These are phyloP conservation scores for Crossaster papposus DNA, from an alignment of 53 echinoderm and acorn worm genomes.

Conservation along the genomic window DNA sequence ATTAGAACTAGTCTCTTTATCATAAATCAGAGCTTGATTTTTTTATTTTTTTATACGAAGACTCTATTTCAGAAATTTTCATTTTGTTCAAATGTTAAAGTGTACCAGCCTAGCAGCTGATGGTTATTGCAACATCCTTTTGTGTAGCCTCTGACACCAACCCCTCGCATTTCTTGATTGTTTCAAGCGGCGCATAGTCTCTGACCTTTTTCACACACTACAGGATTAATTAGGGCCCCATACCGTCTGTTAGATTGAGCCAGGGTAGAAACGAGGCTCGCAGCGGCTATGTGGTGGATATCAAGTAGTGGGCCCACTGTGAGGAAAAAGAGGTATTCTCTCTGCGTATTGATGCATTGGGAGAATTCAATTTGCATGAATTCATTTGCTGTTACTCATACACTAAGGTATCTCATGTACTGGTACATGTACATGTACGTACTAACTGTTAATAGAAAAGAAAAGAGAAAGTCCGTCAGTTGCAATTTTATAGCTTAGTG, in stretches of 20 bases:
- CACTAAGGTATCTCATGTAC: too few species aligned
- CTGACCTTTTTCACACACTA: slow-evolving; percentile 28
- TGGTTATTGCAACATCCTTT: neutral
- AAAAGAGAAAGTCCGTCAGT: too few species aligned
- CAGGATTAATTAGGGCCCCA: slow-evolving; percentile 36
- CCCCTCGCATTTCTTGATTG: slow-evolving; percentile 21
- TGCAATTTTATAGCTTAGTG: too few species aligned
- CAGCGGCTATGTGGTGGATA: neutral
- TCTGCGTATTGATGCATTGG: neutral
- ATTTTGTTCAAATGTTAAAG: neutral
- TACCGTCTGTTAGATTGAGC: slow-evolving; percentile 13
- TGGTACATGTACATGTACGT: too few species aligned
- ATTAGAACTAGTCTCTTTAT: too few species aligned
- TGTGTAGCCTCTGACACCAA: neutral
- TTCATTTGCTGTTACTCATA: too few species aligned
- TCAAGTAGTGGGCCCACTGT: neutral
- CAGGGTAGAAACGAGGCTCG: neutral
- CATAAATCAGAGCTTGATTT: too few species aligned
- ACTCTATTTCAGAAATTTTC: too few species aligned
- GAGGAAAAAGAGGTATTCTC: neutral
- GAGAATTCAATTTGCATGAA: too few species aligned
- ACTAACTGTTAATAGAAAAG: too few species aligned
- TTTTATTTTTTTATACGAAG: too few species aligned
- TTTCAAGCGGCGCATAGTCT: slow-evolving; percentile 8
- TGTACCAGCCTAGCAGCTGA: neutral